A percentile compares a stretch with the other conserved stretches of the same genome.
Conservation (phyloP, 2,888 invertebrate genomes). For the Agrilus cyanescens region DNA sequence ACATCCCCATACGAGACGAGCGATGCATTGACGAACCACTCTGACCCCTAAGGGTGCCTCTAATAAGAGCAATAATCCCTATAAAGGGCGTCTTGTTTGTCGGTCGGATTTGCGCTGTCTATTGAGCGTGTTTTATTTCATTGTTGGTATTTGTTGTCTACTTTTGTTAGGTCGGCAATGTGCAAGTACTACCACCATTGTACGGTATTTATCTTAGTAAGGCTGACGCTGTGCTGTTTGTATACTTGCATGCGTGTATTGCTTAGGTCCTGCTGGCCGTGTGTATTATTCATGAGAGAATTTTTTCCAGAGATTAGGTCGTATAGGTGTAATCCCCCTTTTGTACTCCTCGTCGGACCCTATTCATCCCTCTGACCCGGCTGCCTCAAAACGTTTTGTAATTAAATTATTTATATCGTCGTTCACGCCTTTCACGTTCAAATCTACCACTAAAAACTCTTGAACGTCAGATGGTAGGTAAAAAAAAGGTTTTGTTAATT, state of each 20-base stretch:
- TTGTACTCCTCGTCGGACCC: slow-evolving; percentile 17
- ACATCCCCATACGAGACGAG: too few species aligned
- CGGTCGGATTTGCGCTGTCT: slow-evolving; percentile 36
- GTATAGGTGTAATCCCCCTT: slow-evolving; percentile 25
- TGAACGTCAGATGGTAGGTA: too few species aligned
- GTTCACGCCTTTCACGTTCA: neutral
- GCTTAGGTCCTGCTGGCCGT: too few species aligned
- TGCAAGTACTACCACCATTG: slow-evolving; percentile 34
- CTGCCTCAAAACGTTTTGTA: slow-evolving; percentile 19
- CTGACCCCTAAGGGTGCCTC: slow-evolving; percentile 2
- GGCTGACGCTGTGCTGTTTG: slow-evolving; percentile 22
- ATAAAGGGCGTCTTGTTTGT: slow-evolving; percentile 32
- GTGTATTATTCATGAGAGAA: slow-evolving; percentile 29
- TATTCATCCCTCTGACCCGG: slow-evolving; percentile 17
- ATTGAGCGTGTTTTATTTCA: slow-evolving; percentile 39
- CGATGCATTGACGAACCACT: slow-evolving; percentile 3
- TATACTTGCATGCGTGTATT: too few species aligned
- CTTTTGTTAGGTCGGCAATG: slow-evolving; percentile 35
- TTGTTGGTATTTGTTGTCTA: slow-evolving; percentile 38
- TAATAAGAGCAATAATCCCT: slow-evolving; percentile 6
- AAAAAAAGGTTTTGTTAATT: too few species aligned
- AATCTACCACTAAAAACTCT: too few species aligned
- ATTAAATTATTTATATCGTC: slow-evolving; percentile 16
- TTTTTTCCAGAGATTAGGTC: slow-evolving; percentile 33
- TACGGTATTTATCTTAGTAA: slow-evolving; percentile 37